Conservation (phyloP, 2,888 invertebrate species). For the Cephus runcator region DNA sequence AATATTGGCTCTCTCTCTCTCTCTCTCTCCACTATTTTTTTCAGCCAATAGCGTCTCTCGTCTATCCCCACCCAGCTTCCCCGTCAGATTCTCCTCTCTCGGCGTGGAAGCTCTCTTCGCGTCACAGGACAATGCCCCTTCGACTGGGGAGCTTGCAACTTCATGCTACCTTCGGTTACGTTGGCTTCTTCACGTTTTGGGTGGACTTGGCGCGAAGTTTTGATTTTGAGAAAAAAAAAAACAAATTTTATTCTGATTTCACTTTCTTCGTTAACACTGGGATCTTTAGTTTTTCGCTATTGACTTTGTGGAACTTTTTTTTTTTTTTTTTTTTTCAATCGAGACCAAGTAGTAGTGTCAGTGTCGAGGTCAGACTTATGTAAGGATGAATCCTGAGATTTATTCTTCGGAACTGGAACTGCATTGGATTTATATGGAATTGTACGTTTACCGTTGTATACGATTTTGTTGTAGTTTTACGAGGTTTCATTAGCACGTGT, state of each 20-base stretch:
- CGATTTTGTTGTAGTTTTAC: background rate
- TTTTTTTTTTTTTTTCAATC: too few relatives aligned
- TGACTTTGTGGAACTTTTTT: background rate
- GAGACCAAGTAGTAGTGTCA: background rate
- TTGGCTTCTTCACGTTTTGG: background rate
- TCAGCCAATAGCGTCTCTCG: background rate
- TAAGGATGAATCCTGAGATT: conserved; percentile 30
- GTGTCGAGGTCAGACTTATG: background rate
- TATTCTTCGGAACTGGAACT: conserved; percentile 28
- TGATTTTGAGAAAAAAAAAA: background rate
- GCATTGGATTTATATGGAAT: conserved; percentile 35
- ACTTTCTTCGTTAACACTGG: background rate
- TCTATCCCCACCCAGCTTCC: background rate
- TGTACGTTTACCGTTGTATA: conserved; percentile 25
- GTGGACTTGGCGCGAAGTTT: background rate
- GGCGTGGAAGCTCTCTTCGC: conserved; percentile 25
- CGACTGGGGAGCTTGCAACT: conserved; percentile 13
- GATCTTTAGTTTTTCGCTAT: background rate
- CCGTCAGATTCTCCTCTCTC: conserved; percentile 12
- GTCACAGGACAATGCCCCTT: conserved; percentile 41
- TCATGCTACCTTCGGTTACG: background rate
- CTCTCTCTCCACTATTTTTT: background rate
- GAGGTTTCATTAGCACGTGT: conserved; percentile 22
- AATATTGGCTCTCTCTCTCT: background rate
- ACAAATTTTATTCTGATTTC: background rate